Evolutionary conservation across 1,140 invertebrate species (phyloP), one percentile per base, ranked within the genome.

Genomic region (Glossosoma conforme): DNA sequence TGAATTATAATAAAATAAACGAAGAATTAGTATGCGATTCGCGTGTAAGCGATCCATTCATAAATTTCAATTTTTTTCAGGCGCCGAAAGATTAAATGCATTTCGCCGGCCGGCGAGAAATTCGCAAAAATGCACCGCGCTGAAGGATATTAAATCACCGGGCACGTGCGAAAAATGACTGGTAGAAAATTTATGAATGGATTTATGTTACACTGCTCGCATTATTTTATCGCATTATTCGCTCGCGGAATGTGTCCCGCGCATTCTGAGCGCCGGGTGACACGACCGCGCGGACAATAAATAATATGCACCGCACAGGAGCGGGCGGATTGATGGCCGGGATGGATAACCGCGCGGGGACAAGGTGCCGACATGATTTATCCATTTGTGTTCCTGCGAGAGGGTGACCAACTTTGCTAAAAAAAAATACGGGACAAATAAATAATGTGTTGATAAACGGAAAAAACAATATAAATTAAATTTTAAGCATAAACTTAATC

Each of bases 321-420:
- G 19, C 2, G 30, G n/a, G 13, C 30, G 22, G 49, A 52, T 52
- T 52, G 49, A 52, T 49, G 47, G 40, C 14, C 9, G 36, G 18
- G 46, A 40, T 20, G 22, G 15, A 44, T 42, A 36, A 30, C 14
- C 14, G 37, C 37, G 25, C 48, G 14, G 25, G 24, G 38, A 33
- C 28, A 17, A 30, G 24, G 32, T 43, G 37, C 44, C 43, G 49
- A 52, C 49, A 52, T 44, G 49, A 52, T 52, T 52, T 52, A 52
- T 52, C 49, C 49, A 52, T 52, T 52, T 52, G 30, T 33, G 41
- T 30, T 41, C 40, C 14, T 40, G 14, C 20, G 44, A 35, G 28
- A 20, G 32, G 32, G 32, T 14, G 10, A 18, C 5, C 5, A 9
- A 8, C 35, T 18, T 37, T 37, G 35, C 20, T 18, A 13, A 35